These are phyloP conservation scores for Laspeyria flexula DNA, from an alignment of 2,888 invertebrate species.

Conservation along the genomic window DNA sequence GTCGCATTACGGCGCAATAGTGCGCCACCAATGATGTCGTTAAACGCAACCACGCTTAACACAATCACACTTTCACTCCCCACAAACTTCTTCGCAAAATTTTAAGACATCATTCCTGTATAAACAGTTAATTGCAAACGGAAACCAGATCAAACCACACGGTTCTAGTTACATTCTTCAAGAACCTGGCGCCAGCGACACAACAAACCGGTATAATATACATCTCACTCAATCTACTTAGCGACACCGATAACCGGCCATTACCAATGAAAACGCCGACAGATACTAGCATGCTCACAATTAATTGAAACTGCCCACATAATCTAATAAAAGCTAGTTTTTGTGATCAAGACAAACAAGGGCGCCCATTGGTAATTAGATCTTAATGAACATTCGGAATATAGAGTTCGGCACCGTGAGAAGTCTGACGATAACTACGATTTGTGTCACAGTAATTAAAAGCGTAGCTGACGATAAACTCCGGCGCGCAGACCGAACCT, in stretches of 20 bases:
- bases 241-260: slow-evolving; percentile 81
- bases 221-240: slow-evolving; percentile 80
- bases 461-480: slow-evolving; percentile 83
- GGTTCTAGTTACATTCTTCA: slow-evolving; percentile 47
- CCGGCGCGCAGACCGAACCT: slow-evolving; percentile 71
- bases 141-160: slow-evolving; percentile 49
- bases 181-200: slow-evolving; percentile 61
- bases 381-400: slow-evolving; percentile 84
- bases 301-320: slow-evolving; percentile 85
- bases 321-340: slow-evolving; percentile 86
- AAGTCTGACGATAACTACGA: slow-evolving; percentile 82
- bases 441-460: slow-evolving; percentile 86
- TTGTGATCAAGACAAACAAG: slow-evolving; percentile 84
- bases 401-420: slow-evolving; percentile 84
- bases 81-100: slow-evolving; percentile 5
- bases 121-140: slow-evolving; percentile 41
- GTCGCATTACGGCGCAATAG: slow-evolving; percentile 61
- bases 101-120: slow-evolving; percentile 6
- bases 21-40: slow-evolving; percentile 33
- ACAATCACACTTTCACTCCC: slow-evolving; percentile 8
- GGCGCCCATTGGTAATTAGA: slow-evolving; percentile 85
- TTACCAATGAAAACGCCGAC: slow-evolving; percentile 80
- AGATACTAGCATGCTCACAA: slow-evolving; percentile 78
- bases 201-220: slow-evolving; percentile 68
- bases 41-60: slow-evolving; percentile 29